Percentiles rank a stretch among this genome's conserved stretches.
Conservation (phyloP, 2,888 invertebrate genomes). For the Napeogenes sylphis region DNA sequence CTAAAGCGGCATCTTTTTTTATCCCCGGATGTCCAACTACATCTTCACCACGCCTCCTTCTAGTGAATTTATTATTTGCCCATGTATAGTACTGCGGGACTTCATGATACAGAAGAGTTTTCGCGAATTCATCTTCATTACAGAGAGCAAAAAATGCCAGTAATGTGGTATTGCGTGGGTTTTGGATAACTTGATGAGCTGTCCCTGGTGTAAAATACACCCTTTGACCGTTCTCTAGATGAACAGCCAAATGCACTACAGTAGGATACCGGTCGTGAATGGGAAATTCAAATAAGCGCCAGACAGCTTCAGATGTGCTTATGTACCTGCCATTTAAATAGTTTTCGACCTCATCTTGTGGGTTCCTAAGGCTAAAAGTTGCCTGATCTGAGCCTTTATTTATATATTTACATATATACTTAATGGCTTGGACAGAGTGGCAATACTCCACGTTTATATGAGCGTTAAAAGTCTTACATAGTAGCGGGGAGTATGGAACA, state of each 20-base stretch:
- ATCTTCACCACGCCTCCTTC: conserved; percentile 26
- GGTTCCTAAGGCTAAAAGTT: conserved; percentile 27
- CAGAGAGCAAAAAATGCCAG: conserved; percentile 7
- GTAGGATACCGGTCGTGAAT: neutral
- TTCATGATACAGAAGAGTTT: conserved; percentile 32
- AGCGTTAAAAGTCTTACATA: conserved; percentile 26
- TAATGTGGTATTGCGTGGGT: conserved; percentile 2
- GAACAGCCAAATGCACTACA: neutral
- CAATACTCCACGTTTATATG: conserved; percentile 45
- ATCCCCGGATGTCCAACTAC: conserved; percentile 31
- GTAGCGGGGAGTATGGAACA: conserved; percentile 29
- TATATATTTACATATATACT: conserved; percentile 37
- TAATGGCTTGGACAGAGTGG: conserved; percentile 49
- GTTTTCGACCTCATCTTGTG: conserved; percentile 21
- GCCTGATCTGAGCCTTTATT: conserved; percentile 34
- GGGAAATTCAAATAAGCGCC: conserved; percentile 15
- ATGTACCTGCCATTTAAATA: conserved; percentile 22
- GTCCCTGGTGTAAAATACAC: conserved; percentile 11
- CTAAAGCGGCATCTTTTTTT: conserved; percentile 32
- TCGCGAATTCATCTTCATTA: conserved; percentile 22
- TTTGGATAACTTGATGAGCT: conserved; percentile 6
- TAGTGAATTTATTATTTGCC: conserved; percentile 25
- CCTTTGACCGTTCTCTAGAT: conserved; percentile 7
- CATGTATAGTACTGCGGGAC: conserved; percentile 33
- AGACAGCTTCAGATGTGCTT: conserved; percentile 24